Percentiles rank a stretch among this genome's conserved stretches.
phyloP scores from a whole-genome alignment of 2,888 invertebrate species.

The Eristalis intricaria region DNA sequence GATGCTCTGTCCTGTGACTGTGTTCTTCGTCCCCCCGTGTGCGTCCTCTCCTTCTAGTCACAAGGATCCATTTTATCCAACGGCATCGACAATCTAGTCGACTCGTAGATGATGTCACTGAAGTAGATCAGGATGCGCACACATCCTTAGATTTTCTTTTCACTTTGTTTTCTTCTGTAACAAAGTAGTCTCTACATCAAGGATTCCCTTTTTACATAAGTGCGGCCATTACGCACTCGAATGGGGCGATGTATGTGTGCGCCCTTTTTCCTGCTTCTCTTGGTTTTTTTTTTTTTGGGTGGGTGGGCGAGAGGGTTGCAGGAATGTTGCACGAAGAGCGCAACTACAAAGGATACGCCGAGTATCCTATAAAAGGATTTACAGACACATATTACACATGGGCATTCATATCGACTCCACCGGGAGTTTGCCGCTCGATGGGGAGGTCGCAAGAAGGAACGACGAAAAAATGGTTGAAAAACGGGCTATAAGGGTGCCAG shows the following conservation, averaged over 20 bases:
- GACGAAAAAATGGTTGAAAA: slow-evolving; percentile 54
- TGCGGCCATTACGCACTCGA: slow-evolving; percentile 70
- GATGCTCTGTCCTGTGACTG: too few species aligned
- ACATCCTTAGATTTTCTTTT: slow-evolving; percentile 33
- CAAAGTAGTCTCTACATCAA: slow-evolving; percentile 47
- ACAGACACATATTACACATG: slow-evolving; percentile 67
- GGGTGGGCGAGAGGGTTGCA: slow-evolving; percentile 44
- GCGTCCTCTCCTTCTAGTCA: background rate
- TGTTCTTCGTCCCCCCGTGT: background rate
- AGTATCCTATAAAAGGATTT: slow-evolving; percentile 68
- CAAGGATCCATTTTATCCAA: background rate
- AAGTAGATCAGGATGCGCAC: slow-evolving; percentile 44
- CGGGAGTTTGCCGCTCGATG: background rate
- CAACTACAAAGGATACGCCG: slow-evolving; percentile 62
- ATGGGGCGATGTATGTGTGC: slow-evolving; percentile 47
- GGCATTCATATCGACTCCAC: slow-evolving; percentile 46
- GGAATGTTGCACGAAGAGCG: slow-evolving; percentile 62
- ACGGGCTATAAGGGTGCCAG: slow-evolving; percentile 31
- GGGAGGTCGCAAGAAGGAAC: background rate
- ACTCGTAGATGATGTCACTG: slow-evolving; percentile 45
- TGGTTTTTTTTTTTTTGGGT: slow-evolving; percentile 34
- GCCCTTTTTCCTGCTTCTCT: background rate
- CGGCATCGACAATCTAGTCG: background rate
- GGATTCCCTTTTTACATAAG: slow-evolving; percentile 61
- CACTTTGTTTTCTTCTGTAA: background rate